Evolutionary conservation across 1,140 invertebrate species (phyloP).

Genomic region (Rhagoletis zephyria): DNA sequence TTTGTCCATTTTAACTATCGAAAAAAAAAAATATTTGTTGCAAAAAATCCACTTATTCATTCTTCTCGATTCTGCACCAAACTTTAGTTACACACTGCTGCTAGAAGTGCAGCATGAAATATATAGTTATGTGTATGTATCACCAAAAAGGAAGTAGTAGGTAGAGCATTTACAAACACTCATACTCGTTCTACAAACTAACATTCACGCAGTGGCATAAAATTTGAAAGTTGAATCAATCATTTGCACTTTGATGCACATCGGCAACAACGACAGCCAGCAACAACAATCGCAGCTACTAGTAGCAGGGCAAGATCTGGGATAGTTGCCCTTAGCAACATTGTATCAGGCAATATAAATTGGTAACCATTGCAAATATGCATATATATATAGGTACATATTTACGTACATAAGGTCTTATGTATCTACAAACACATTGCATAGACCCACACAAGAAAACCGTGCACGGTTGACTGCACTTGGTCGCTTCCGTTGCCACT

Average conservation of each 20-base stretch:
- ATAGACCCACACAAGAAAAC: no score
- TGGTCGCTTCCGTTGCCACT: background rate
- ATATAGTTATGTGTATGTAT: no score
- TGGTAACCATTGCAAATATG: background rate
- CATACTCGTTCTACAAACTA: background rate
- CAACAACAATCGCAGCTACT: background rate
- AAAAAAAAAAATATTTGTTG: no score
- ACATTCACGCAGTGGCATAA: slow-evolving; percentile 49
- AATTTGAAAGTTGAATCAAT: slow-evolving; percentile 73
- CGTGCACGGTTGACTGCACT: background rate
- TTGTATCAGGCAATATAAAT: background rate
- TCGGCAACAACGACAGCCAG: slow-evolving; percentile 64
- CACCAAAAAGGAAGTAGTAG: no score
- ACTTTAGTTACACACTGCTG: no score
- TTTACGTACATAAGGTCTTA: background rate
- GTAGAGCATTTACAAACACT: background rate
- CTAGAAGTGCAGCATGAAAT: background rate
- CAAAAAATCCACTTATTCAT: background rate
- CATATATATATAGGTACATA: background rate
- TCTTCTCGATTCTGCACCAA: no score
- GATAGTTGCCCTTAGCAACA: background rate
- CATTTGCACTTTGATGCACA: slow-evolving; percentile 73
- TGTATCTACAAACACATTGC: no score
- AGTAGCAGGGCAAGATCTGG: background rate
- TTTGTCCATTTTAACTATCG: no score